These are phyloP conservation scores for Lytechinus variegatus DNA, from an alignment of 35 echinoderm and acorn worm genomes.

Conservation along the genomic window DNA sequence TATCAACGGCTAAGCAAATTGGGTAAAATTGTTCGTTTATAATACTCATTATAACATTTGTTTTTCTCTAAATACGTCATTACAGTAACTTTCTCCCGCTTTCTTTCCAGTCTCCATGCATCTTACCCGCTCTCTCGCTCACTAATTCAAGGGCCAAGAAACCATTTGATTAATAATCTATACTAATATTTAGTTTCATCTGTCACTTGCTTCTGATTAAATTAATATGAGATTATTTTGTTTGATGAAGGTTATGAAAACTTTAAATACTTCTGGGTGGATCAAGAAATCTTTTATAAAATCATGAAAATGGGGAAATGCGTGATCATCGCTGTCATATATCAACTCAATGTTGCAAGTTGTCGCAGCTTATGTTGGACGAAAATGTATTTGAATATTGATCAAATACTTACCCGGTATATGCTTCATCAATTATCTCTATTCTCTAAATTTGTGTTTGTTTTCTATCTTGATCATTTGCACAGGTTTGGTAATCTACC, in stretches of 20 bases:
- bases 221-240: too few relatives aligned
- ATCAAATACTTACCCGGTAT: background rate
- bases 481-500: conserved; percentile 79
- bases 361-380: too few relatives aligned
- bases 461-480: background rate
- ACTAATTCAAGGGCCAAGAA: background rate
- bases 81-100: background rate
- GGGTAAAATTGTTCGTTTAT: conserved; percentile 39
- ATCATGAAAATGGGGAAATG: too few relatives aligned
- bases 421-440: background rate
- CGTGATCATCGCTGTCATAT: too few relatives aligned
- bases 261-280: too few relatives aligned
- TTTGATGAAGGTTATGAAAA: too few relatives aligned
- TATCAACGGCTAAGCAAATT: conserved; percentile 60
- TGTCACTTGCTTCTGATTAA: too few relatives aligned
- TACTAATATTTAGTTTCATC: background rate
- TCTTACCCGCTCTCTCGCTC: background rate
- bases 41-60: too few relatives aligned
- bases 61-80: too few relatives aligned
- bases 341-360: too few relatives aligned
- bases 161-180: too few relatives aligned
- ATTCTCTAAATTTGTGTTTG: background rate
- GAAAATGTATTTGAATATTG: too few relatives aligned
- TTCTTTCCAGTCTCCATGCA: background rate
- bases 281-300: background rate